A percentile compares a stretch with the other conserved stretches of the same genome.
phyloP scores from a whole-genome alignment of 2,888 invertebrate genomes.

The Linnaemya tessellans region DNA sequence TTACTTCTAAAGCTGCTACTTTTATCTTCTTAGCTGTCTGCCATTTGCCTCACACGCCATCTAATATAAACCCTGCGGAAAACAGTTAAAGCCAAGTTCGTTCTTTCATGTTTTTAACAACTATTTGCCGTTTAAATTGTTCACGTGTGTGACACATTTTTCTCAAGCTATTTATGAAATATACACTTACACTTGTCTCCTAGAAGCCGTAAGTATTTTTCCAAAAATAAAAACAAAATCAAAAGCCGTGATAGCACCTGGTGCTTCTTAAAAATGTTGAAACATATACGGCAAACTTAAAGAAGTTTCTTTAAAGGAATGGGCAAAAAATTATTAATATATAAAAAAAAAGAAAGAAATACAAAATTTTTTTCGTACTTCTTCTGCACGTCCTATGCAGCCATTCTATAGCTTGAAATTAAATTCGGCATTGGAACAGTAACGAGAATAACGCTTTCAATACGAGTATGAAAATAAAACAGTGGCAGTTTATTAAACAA shows the following conservation, averaged over 20 bases:
- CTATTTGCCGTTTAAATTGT: conserved; percentile 52
- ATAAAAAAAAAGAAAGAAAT: neutral
- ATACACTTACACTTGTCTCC: conserved; percentile 4
- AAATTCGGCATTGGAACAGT: conserved; percentile 39
- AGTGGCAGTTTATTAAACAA: conserved; percentile 35
- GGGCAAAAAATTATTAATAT: conserved; percentile 14
- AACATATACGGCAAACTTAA: neutral
- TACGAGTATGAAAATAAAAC: conserved; percentile 37
- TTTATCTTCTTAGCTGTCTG: no score
- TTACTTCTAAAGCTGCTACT: no score
- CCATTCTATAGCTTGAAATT: conserved; percentile 49
- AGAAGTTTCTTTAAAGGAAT: no score
- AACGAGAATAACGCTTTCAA: conserved; percentile 33
- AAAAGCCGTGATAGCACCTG: conserved; percentile 62
- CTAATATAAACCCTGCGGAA: no score
- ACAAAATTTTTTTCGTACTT: neutral
- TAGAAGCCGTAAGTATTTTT: conserved; percentile 45
- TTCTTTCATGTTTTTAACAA: neutral
- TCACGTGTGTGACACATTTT: conserved; percentile 65
- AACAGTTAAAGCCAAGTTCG: no score
- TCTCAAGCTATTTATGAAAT: conserved; percentile 22
- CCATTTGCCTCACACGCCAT: no score
- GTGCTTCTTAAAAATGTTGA: conserved; percentile 44
- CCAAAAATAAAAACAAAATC: conserved; percentile 9
- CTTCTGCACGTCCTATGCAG: neutral